Evolutionary conservation across 2,113 vertebrate species (phyloP).

Genomic region (Ceyx cyanopectus): DNA sequence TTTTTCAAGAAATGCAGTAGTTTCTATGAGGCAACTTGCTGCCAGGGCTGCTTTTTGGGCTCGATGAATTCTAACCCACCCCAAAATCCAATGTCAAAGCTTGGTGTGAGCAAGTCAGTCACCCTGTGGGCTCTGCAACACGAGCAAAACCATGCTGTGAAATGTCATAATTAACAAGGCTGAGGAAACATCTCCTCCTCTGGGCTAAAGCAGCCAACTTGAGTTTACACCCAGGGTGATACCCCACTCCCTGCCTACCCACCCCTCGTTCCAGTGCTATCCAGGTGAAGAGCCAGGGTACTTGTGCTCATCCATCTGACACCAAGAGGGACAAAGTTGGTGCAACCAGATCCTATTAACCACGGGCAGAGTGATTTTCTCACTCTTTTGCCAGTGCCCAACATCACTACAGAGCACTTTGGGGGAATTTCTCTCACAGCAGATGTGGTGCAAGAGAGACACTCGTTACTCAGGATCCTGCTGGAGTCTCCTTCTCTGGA

Average conservation of each 20-base stretch:
- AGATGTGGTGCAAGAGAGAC: neutral
- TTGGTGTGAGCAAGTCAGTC: fast-evolving
- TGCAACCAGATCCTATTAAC: neutral
- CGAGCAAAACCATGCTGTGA: neutral
- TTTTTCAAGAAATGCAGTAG: neutral
- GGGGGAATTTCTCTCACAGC: neutral
- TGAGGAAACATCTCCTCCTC: neutral
- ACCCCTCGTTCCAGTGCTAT: neutral
- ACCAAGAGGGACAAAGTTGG: neutral
- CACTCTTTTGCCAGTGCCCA: neutral
- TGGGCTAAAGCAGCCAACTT: neutral
- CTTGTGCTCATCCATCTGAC: neutral
- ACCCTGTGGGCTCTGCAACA: neutral
- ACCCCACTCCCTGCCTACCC: neutral
- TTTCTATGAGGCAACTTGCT: neutral
- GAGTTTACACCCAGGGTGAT: neutral
- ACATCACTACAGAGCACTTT: fast-evolving
- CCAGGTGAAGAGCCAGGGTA: neutral
- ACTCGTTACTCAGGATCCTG: fast-evolving
- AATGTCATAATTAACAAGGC: neutral
- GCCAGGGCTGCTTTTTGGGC: neutral
- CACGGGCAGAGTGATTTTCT: neutral
- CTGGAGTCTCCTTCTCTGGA: no score
- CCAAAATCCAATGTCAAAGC: neutral
- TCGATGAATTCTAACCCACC: neutral